Conservation (phyloP, 2,888 invertebrate species). For the Panorpa germanica region DNA sequence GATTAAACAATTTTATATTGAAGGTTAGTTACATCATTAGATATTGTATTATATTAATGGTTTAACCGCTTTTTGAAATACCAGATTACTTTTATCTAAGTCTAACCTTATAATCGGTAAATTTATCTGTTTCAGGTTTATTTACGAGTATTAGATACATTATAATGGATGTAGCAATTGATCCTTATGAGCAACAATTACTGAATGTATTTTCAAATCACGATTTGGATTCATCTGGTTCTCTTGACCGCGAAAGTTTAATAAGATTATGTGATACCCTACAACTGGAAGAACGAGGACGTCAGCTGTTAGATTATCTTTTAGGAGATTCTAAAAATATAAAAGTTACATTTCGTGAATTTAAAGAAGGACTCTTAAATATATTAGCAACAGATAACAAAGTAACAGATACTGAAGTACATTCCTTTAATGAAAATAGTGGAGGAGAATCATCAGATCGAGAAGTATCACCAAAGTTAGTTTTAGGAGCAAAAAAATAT, state of each 20-base stretch:
- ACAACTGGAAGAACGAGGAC: conserved; percentile 54
- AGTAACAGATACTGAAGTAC: conserved; percentile 12
- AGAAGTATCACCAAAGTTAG: conserved; percentile 52
- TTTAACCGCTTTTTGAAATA: no score
- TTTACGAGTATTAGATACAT: neutral
- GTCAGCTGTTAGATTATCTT: conserved; percentile 38
- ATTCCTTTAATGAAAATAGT: conserved; percentile 6
- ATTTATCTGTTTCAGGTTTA: conserved; percentile 17
- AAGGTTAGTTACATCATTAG: no score
- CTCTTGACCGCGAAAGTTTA: conserved; percentile 45
- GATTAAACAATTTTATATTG: no score
- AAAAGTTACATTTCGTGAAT: conserved; percentile 48
- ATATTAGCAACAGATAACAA: conserved; percentile 38
- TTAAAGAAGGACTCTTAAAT: conserved; percentile 54
- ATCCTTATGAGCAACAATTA: conserved; percentile 68
- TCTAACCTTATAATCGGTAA: no score
- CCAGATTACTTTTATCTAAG: no score
- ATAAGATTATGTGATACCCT: conserved; percentile 52
- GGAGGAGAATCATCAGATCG: conserved; percentile 33
- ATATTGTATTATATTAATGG: no score
- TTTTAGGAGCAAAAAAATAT: conserved; percentile 57
- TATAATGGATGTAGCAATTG: conserved; percentile 21
- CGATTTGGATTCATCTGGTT: conserved; percentile 47
- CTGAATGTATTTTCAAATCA: conserved; percentile 65
- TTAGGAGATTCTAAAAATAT: conserved; percentile 27